Conservation (phyloP, 2,888 invertebrate species). For the Rhyacophila evoluta region DNA sequence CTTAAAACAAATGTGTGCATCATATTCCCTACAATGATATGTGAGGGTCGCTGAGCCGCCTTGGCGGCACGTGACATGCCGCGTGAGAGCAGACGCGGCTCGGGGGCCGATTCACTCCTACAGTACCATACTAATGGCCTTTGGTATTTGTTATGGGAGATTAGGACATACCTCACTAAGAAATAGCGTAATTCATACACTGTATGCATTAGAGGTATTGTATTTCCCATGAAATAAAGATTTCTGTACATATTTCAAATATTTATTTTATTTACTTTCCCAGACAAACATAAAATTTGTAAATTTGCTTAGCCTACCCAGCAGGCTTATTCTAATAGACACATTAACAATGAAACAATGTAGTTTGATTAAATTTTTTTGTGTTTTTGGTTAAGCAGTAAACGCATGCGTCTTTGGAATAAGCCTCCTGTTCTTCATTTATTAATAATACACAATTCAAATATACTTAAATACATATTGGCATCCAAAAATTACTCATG, state of each 20-base stretch:
- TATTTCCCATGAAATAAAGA: constrained; percentile 68
- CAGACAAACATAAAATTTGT: background rate
- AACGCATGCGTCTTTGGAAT: no score
- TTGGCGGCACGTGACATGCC: background rate
- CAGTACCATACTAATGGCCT: constrained; percentile 56
- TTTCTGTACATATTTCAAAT: constrained; percentile 70
- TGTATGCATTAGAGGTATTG: constrained; percentile 63
- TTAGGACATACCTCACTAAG: constrained; percentile 61
- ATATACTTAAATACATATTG: no score
- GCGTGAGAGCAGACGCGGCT: background rate
- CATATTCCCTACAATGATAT: constrained; percentile 64
- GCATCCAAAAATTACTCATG: no score
- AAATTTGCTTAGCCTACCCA: no score
- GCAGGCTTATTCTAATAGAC: no score
- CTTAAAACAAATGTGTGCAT: constrained; percentile 67
- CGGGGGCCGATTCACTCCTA: constrained; percentile 23
- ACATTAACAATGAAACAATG: no score
- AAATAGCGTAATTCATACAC: constrained; percentile 59
- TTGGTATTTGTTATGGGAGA: constrained; percentile 62
- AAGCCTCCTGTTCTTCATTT: no score
- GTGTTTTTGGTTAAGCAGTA: no score
- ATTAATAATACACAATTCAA: no score
- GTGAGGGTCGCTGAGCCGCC: constrained; percentile 28
- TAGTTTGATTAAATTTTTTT: no score
- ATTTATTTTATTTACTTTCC: constrained; percentile 64